Evolutionary conservation across 2,113 vertebrate genomes (phyloP).

Genomic region (Xiphophorus hellerii): DNA sequence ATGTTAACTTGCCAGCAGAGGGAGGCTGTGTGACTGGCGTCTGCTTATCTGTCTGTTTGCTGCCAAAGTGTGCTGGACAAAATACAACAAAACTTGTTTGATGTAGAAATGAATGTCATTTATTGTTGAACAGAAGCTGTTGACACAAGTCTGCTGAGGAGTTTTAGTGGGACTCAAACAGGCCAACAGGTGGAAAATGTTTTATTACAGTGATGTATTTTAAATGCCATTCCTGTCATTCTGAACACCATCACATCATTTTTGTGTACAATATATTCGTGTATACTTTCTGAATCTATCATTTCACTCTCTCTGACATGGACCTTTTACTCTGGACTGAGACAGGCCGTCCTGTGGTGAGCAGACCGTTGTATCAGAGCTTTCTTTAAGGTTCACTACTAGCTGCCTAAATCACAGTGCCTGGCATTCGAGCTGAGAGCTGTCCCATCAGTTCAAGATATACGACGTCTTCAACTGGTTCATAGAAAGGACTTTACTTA

Average conservation of each 20-base stretch:
- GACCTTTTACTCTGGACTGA: constrained; percentile 65
- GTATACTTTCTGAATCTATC: constrained; percentile 54
- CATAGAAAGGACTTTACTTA: constrained; percentile 51
- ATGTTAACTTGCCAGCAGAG: constrained; percentile 60
- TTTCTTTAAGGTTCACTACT: constrained; percentile 63
- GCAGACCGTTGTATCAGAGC: constrained; percentile 38
- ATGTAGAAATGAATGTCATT: constrained; percentile 30
- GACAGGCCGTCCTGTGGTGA: constrained; percentile 50
- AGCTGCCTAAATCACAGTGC: constrained; percentile 81
- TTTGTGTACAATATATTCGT: constrained; percentile 72
- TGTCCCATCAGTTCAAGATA: constrained; percentile 25
- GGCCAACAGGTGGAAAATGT: constrained; percentile 67
- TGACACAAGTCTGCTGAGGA: constrained; percentile 35
- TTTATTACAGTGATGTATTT: constrained; percentile 81
- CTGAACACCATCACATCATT: constrained; percentile 63
- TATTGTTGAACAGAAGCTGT: constrained; percentile 52
- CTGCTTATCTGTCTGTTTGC: constrained; percentile 45
- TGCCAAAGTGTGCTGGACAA: constrained; percentile 62
- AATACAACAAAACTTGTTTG: constrained; percentile 53
- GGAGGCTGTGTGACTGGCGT: constrained; percentile 46
- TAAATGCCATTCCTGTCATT: constrained; percentile 72
- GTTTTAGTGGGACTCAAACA: constrained; percentile 66
- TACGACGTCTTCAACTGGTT: constrained; percentile 33
- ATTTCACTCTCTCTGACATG: constrained; percentile 58
- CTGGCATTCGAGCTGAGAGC: constrained; percentile 63